A percentile compares a stretch with the other conserved stretches of the same genome.
Conservation (phyloP, 2,797 vertebrate genomes). For the Parauchenoglanis punctatus region DNA sequence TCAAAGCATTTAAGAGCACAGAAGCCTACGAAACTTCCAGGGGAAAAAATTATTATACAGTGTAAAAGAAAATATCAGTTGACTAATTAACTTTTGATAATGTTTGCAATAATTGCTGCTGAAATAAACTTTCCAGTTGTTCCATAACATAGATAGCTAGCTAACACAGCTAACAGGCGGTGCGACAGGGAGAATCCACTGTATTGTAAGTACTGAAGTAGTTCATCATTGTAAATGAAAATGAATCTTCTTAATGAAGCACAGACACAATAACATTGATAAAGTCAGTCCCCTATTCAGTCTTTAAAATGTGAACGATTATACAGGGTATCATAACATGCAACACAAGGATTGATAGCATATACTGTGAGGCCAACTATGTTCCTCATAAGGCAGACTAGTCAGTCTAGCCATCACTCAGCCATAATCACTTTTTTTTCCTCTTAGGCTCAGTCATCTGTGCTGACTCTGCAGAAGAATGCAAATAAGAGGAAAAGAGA, state of each 20-base stretch:
- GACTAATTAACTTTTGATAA: not conserved
- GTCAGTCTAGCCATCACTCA: not conserved
- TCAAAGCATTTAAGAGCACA: not conserved
- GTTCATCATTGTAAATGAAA: not conserved
- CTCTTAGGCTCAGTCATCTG: not conserved
- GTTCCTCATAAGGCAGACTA: not conserved
- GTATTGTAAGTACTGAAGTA: not conserved
- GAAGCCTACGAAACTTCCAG: not conserved
- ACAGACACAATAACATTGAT: not conserved
- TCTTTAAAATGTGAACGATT: not conserved
- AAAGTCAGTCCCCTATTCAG: not conserved
- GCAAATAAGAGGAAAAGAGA: not conserved
- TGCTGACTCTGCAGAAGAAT: constrained; percentile 1
- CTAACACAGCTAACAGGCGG: not conserved
- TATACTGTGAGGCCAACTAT: not conserved
- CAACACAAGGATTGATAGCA: not conserved
- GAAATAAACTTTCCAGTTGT: not conserved
- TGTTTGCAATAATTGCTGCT: not conserved
- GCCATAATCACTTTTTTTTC: not conserved
- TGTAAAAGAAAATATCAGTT: not conserved
- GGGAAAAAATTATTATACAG: not conserved
- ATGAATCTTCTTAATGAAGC: not conserved
- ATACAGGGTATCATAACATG: not conserved
- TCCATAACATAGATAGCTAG: not conserved
- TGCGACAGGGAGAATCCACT: not conserved